Percentiles rank a stretch among this genome's conserved stretches.
phyloP scores from a whole-genome alignment of 2,888 invertebrate genomes.

The Stenchaetothrips biformis region DNA sequence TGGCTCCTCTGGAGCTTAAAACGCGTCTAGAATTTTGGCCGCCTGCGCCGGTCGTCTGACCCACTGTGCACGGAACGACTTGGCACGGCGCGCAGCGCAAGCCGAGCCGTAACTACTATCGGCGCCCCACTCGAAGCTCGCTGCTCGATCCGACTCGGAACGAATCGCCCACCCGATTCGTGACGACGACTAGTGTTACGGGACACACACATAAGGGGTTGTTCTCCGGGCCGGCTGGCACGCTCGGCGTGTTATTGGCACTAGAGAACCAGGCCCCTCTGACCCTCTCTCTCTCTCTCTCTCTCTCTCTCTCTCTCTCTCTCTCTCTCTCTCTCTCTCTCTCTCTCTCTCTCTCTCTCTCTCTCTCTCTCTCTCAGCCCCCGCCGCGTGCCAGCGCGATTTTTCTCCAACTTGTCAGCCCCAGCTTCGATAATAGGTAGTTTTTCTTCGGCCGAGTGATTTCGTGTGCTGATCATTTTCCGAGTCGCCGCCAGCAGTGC shows the following conservation, averaged over 20 bases:
- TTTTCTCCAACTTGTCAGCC: slow-evolving; percentile 1
- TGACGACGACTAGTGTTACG: slow-evolving; percentile 16
- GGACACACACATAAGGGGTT: not conserved
- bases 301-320: no score
- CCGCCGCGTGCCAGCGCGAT: slow-evolving; percentile 13
- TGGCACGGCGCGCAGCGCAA: not conserved
- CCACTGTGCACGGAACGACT: no score
- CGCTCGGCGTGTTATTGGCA: not conserved
- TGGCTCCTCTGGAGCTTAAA: no score
- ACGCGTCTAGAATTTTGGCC: no score
- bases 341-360: not conserved
- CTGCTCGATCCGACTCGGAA: not conserved
- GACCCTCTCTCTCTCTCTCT: no score
- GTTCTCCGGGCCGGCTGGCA: not conserved
- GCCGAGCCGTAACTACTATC: no score
- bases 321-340: no score
- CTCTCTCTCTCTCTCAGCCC: not conserved
- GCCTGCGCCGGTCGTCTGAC: no score
- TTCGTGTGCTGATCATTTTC: slow-evolving; percentile 18
- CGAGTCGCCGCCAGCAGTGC: slow-evolving; percentile 10
- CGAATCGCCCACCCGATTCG: slow-evolving; percentile 7
- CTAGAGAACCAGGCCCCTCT: not conserved
- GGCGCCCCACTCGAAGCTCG: no score
- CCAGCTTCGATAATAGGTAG: slow-evolving; percentile 17
- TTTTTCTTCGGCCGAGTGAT: slow-evolving; percentile 19